Conservation (phyloP, 2,113 vertebrate genomes). For the Typhlomys cinereus region DNA sequence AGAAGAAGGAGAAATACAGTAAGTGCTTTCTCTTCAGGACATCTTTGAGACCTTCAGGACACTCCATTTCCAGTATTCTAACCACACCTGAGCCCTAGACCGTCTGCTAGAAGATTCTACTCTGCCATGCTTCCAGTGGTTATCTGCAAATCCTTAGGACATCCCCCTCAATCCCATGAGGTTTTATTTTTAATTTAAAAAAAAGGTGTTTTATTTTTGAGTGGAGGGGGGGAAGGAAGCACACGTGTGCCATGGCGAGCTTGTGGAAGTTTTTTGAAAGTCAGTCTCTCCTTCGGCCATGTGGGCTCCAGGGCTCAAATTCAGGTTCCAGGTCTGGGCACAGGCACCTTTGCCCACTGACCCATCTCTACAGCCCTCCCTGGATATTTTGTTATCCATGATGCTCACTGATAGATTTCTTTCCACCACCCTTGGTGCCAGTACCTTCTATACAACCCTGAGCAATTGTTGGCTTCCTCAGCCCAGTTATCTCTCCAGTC, state of each 20-base stretch:
- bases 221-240: too few species aligned
- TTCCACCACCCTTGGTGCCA: neutral
- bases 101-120: neutral
- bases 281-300: too few species aligned
- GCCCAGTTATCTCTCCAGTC: neutral
- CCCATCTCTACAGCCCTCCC: too few species aligned
- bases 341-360: too few species aligned
- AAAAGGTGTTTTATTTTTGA: too few species aligned
- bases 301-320: too few species aligned
- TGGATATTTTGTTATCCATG: neutral
- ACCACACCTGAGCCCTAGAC: neutral
- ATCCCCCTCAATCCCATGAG: neutral
- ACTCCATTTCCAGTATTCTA: neutral
- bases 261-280: too few species aligned
- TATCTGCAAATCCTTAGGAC: neutral
- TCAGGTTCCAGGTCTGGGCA: too few species aligned
- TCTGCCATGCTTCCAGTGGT: neutral
- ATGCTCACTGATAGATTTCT: neutral
- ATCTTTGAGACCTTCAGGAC: conserved; percentile 7
- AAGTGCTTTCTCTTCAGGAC: neutral
- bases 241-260: too few species aligned
- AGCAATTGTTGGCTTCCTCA: neutral
- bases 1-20: neutral
- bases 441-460: neutral
- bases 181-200: too few species aligned